Conservation (phyloP, 1,140 invertebrate species). For the Heliconius congener region DNA sequence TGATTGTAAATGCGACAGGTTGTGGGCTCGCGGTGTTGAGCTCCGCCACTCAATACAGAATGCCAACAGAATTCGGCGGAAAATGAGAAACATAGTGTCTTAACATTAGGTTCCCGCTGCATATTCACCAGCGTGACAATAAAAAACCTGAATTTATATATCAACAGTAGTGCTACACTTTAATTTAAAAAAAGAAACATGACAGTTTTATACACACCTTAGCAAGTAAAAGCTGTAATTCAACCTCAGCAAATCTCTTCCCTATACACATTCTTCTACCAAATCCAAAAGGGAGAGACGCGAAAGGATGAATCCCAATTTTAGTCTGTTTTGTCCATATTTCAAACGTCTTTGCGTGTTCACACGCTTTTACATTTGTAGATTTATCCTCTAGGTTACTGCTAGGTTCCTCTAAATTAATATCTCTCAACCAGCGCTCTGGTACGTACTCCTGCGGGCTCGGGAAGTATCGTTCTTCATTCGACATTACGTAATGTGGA, state of each 20-base stretch:
- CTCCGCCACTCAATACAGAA: too few species aligned
- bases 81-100: too few species aligned
- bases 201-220: slow-evolving; percentile 52
- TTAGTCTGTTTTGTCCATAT: slow-evolving; percentile 67
- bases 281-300: slow-evolving; percentile 91
- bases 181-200: background rate
- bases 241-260: slow-evolving; percentile 89
- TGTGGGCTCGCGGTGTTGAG: too few species aligned
- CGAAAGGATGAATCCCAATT: slow-evolving; percentile 85
- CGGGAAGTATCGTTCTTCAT: slow-evolving; percentile 86
- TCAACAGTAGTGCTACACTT: too few species aligned
- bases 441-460: slow-evolving; percentile 86
- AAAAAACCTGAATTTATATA: too few species aligned
- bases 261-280: slow-evolving; percentile 91
- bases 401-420: background rate
- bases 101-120: too few species aligned
- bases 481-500: slow-evolving; percentile 90
- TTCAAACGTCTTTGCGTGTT: slow-evolving; percentile 39
- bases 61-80: too few species aligned
- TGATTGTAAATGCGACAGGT: too few species aligned
- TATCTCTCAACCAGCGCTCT: slow-evolving; percentile 87
- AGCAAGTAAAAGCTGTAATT: slow-evolving; percentile 88
- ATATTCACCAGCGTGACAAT: too few species aligned
- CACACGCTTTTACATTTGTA: slow-evolving; percentile 25
- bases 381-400: slow-evolving; percentile 21